Base-by-base conservation (phyloP, 2,113 vertebrate genomes). In the Chrysemys picta region DNA sequence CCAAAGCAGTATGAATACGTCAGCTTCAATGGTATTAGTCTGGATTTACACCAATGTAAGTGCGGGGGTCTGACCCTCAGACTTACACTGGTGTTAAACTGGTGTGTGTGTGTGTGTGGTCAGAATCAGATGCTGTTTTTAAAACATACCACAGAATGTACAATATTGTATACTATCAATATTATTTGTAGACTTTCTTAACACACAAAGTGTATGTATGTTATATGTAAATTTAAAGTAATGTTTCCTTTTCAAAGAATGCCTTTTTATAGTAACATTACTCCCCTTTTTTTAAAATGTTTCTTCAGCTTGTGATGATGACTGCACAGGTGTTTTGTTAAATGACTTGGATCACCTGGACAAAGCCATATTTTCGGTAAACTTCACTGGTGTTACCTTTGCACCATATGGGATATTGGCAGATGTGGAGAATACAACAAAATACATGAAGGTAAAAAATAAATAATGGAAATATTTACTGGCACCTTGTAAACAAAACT, bases 261-360 rank as follows among this genome's bases (percentile, higher is more conserved):
- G 35, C 8, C 35, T 72, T 80, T 13, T 9, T 2, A 22, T 35
- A 1, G 24, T 90, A 24, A 80, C 78, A 11, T 56, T 38, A 1
- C 16, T 84, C 85, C 3, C 17, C 53, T 11, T 65, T 91, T 76
- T 65, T 88, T 89, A 10, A 95, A 91, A 91, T 93, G 0, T 85
- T 91, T 91, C 7, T 86, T 78, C 65, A 99, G 99, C 99, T 5
- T 99, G 99, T 95, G 97, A 99, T 87, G 99, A 99, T 45, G 97
- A 98, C 25, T 99, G 99, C 94, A 98, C 98, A 6, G 99, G 99
- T 3, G 49, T 98, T 59, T 90, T 99, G 62, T 97, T 99, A 80
- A 97, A 98, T 69, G 98, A 98, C 94, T 89, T 99, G 97, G 99
- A 99, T 14, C 11, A 82, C 12, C 12, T 98, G 4, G 93, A 92